Conservation (phyloP, 2,888 invertebrate genomes). For the Cryptocheilus praepositus region DNA sequence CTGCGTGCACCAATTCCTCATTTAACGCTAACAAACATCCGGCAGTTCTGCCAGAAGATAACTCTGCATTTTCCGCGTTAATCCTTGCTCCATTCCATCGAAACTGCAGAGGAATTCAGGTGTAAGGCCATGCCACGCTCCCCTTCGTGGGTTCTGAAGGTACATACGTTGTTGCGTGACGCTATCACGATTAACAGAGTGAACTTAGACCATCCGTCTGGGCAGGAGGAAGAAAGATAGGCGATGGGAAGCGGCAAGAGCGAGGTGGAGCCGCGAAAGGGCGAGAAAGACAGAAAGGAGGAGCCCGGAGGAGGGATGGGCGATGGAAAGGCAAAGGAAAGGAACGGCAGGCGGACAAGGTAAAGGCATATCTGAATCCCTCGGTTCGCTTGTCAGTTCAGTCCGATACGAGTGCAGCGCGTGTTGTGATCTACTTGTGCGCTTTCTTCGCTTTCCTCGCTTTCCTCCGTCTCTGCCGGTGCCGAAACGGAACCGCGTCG, state of each 20-base stretch:
- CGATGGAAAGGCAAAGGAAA: constrained; percentile 48
- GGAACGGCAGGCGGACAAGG: constrained; percentile 57
- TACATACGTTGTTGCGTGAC: constrained; percentile 11
- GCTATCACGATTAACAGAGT: constrained; percentile 62
- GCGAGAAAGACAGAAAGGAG: constrained; percentile 53
- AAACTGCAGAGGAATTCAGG: no score
- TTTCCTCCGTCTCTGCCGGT: neutral
- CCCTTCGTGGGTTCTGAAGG: no score
- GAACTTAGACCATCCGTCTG: constrained; percentile 38
- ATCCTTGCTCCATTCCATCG: no score
- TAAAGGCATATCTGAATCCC: constrained; percentile 67
- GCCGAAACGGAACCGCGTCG: no score
- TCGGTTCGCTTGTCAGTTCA: constrained; percentile 63
- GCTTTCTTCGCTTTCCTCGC: constrained; percentile 13
- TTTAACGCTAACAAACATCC: no score
- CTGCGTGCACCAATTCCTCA: no score
- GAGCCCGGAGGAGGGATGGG: constrained; percentile 44
- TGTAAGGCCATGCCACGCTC: no score
- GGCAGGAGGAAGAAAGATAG: constrained; percentile 25
- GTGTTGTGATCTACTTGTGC: constrained; percentile 57
- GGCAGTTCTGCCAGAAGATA: no score
- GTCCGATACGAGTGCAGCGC: constrained; percentile 65
- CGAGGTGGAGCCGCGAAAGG: constrained; percentile 31
- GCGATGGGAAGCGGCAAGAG: constrained; percentile 13
- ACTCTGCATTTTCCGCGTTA: no score